These are phyloP conservation scores for Onychorhynchus coronatus DNA, from an alignment of 2,113 vertebrate genomes.

Conservation along the genomic window DNA sequence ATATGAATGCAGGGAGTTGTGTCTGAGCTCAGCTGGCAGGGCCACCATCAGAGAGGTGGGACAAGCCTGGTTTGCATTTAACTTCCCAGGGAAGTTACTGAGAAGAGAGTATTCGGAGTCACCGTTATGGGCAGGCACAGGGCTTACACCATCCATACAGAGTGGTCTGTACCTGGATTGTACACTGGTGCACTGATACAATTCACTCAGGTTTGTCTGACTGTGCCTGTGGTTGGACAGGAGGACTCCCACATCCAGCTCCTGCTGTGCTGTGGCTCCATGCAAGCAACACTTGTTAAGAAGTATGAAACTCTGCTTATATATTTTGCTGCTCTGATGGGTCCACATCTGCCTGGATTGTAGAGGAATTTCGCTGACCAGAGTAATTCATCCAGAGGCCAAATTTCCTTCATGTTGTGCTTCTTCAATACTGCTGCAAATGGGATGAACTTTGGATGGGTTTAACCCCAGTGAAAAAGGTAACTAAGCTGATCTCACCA, in stretches of 20 bases:
- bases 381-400: not conserved
- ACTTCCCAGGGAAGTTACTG: not conserved
- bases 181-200: fast-evolving
- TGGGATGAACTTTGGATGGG: fast-evolving
- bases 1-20: not conserved
- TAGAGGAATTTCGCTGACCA: not conserved
- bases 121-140: fast-evolving
- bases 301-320: not conserved
- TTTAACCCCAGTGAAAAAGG: not conserved
- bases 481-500: not conserved
- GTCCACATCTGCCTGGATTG: not conserved
- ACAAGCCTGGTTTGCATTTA: not conserved
- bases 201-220: not conserved
- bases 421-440: not conserved
- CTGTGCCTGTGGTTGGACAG: not conserved
- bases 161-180: not conserved
- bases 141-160: not conserved
- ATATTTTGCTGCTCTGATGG: not conserved
- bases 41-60: not conserved
- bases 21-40: not conserved
- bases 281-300: fast-evolving
- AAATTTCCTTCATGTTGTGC: not conserved
- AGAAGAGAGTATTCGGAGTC: not conserved
- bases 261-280: not conserved
- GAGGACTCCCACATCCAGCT: not conserved